Conservation (phyloP, 2,888 invertebrate species). For the Xylota sylvarum region DNA sequence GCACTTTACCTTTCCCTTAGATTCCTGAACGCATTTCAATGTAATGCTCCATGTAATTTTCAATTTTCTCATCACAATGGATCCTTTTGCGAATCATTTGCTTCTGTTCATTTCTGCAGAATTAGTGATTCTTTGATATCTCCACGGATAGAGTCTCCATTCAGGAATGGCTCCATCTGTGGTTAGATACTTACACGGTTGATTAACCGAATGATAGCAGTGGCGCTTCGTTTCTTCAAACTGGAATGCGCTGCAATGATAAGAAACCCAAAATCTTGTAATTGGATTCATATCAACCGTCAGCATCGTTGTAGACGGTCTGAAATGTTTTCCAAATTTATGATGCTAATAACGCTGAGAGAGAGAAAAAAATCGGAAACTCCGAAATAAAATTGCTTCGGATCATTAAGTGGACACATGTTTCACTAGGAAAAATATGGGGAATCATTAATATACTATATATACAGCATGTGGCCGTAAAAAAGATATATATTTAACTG, state of each 20-base stretch:
- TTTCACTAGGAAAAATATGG: conserved; percentile 14
- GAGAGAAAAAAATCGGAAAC: conserved; percentile 5
- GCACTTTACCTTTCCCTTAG: conserved; percentile 15
- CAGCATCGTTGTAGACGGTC: conserved; percentile 6
- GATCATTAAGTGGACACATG: conserved; percentile 48
- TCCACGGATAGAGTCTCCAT: not conserved
- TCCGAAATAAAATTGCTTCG: conserved; percentile 23
- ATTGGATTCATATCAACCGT: conserved; percentile 15
- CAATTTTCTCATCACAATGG: conserved; percentile 52
- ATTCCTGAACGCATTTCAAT: conserved; percentile 38
- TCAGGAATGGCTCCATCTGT: conserved; percentile 29
- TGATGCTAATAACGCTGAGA: conserved; percentile 33
- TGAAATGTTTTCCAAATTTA: conserved; percentile 48
- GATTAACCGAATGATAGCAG: conserved; percentile 42
- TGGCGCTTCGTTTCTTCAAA: conserved; percentile 20
- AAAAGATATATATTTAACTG: conserved; percentile 25
- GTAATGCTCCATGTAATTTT: conserved; percentile 60
- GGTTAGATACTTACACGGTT: conserved; percentile 36
- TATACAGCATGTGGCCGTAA: conserved; percentile 15
- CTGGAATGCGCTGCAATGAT: conserved; percentile 11
- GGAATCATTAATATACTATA: conserved; percentile 29
- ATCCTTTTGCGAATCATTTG: conserved; percentile 51
- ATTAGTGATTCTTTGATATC: conserved; percentile 36
- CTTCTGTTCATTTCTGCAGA: conserved; percentile 40
- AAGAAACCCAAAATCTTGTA: conserved; percentile 5